These are phyloP conservation scores for Thereuonema tuberculata DNA, from an alignment of 1,140 invertebrate genomes.

Conservation along the genomic window DNA sequence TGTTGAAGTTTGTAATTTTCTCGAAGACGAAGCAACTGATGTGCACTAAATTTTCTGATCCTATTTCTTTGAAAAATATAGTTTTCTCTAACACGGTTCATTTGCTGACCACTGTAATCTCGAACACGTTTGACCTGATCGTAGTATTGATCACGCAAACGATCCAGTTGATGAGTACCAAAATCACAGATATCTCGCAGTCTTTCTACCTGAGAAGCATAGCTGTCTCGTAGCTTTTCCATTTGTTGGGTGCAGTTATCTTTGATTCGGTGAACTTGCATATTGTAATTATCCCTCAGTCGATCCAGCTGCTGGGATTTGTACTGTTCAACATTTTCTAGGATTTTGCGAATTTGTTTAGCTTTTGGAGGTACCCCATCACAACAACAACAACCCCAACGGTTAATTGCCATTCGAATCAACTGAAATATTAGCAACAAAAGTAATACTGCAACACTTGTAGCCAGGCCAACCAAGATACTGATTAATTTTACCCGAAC, in stretches of 20 bases:
- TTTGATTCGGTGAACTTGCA: conserved; percentile 74
- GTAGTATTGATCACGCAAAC: conserved; percentile 77
- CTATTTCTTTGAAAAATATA: conserved; percentile 89
- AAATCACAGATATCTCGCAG: conserved; percentile 78
- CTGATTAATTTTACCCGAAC: conserved; percentile 68
- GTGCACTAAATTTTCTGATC: conserved; percentile 83
- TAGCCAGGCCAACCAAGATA: conserved; percentile 59
- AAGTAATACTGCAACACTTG: conserved; percentile 60
- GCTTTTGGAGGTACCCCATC: conserved; percentile 54
- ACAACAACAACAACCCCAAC: conserved; percentile 40
- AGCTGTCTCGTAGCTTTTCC: conserved; percentile 83
- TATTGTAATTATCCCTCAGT: conserved; percentile 76
- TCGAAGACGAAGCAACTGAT: conserved; percentile 69
- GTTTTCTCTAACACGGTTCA: conserved; percentile 85
- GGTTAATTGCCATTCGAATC: conserved; percentile 33
- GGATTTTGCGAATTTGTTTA: conserved; percentile 51
- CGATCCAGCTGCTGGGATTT: conserved; percentile 69
- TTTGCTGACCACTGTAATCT: conserved; percentile 72
- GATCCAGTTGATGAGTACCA: conserved; percentile 64
- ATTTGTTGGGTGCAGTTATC: conserved; percentile 86
- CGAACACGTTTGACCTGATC: conserved; percentile 56
- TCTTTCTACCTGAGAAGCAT: conserved; percentile 71
- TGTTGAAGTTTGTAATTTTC: conserved; percentile 93
- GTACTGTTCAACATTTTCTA: conserved; percentile 80
- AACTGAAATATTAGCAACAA: conserved; percentile 62